Conservation (phyloP, 2,888 invertebrate species). For the Clitarchus hookeri region DNA sequence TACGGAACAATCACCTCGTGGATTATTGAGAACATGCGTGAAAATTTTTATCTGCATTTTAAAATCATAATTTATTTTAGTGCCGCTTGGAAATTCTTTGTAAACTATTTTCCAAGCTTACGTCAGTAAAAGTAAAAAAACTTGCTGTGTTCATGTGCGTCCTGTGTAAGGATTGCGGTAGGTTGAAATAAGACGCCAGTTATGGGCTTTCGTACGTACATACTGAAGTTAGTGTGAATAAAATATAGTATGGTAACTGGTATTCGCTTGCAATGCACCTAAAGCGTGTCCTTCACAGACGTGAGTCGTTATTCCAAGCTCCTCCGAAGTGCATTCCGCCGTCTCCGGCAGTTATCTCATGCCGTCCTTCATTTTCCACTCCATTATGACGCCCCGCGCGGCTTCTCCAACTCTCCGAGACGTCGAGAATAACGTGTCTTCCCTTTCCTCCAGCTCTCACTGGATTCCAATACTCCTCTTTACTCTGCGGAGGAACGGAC, state of each 20-base stretch:
- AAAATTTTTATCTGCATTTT: too few species aligned
- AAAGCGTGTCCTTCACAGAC: not conserved
- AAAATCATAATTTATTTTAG: too few species aligned
- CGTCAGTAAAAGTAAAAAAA: too few species aligned
- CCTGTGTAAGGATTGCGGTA: too few species aligned
- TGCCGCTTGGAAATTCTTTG: too few species aligned
- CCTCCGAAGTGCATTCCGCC: not conserved
- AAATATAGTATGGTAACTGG: not conserved
- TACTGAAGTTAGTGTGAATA: too few species aligned
- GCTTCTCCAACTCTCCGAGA: not conserved
- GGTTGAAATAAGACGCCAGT: too few species aligned
- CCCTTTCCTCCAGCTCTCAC: not conserved
- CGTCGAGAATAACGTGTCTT: not conserved
- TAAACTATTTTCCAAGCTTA: too few species aligned
- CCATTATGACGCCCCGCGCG: not conserved
- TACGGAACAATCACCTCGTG: too few species aligned
- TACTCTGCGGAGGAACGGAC: not conserved
- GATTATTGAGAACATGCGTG: too few species aligned
- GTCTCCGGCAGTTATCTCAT: not conserved
- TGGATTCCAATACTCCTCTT: not conserved
- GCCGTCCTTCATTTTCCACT: not conserved
- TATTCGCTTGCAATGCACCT: not conserved
- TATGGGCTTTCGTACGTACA: too few species aligned
- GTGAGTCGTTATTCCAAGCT: not conserved
- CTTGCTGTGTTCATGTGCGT: too few species aligned